Base-by-base conservation (phyloP, 1,140 invertebrate species). In the Trichogramma pretiosum region DNA sequence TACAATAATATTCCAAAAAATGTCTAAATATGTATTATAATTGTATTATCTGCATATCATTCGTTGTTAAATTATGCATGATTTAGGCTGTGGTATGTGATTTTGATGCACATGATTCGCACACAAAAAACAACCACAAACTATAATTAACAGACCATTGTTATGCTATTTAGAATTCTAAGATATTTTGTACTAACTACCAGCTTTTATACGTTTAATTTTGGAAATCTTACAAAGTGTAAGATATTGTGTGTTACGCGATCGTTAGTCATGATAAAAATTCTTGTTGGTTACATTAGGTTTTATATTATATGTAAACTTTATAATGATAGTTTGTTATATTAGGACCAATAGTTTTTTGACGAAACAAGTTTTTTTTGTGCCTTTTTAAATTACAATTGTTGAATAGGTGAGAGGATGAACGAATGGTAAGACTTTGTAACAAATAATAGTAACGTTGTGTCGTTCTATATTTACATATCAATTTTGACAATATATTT, bases 171-270 rank as follows among this genome's bases (percentile, higher is more conserved):
- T 37, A 43, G 33, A 37, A 30, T 9, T 44, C 23, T 44, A 33
- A 44, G 48, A 40, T 44, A n/a, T 50, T 39, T 50, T 50, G 45
- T 45, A 50, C 28, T 50, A 50, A 45, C 42, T 45, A 16, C 14
- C n/a, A 28, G 28, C 19, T 44, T 37, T 38, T 43, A 33, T 42
- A 48, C 10, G 42, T 49, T 48, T 18, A 28, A 18, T 7, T 17
- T 30, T 21, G 38, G 22, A 48, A 30, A 18, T 17, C 18, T 48
- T 48, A 42, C 40, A 11, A 2, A 13, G 26, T 11, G 23, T 42
- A 42, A 28, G 33, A 13, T 9, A 16, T 34, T 48, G 40, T 42
- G 14, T 17, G 26, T 18, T 11, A 21, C 26, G 8, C 38, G 32
- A 38, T 46, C 39, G 39, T 46, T 46, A 46, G 36, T 32, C 36